Percentiles rank a stretch among this genome's conserved stretches.
Evolutionary conservation across 2,113 vertebrate species (phyloP).

Genomic region (Prionailurus viverrinus): DNA sequence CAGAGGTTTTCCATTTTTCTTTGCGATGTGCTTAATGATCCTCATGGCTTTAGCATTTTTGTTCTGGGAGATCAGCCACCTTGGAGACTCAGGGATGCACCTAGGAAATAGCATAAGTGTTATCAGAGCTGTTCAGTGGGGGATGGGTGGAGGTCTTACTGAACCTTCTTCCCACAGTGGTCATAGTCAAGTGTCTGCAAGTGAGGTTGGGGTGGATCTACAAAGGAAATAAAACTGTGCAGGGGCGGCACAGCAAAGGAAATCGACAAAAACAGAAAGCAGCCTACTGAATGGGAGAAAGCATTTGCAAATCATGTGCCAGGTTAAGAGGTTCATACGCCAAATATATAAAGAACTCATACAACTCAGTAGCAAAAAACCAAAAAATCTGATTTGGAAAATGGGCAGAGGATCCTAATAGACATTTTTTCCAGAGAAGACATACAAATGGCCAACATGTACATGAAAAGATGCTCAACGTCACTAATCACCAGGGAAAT

Average conservation of each 20-base stretch:
- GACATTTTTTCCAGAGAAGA: neutral
- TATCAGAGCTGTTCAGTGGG: fast-evolving
- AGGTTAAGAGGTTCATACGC: neutral
- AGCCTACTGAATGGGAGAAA: neutral
- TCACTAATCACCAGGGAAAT: neutral
- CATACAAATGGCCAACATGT: neutral
- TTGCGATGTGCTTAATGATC: constrained; percentile 86
- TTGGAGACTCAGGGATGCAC: constrained; percentile 90
- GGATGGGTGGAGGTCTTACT: neutral
- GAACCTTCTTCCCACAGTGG: fast-evolving
- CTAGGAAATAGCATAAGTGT: constrained; percentile 42
- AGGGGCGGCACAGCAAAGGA: no score
- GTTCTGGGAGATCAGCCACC: constrained; percentile 90
- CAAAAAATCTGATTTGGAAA: neutral
- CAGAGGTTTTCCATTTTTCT: constrained; percentile 86
- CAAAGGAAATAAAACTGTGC: neutral
- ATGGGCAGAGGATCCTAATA: neutral
- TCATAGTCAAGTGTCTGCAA: neutral
- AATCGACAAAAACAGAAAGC: neutral
- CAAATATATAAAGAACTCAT: neutral
- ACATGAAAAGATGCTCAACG: neutral
- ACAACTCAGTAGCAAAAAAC: neutral
- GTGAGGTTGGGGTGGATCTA: neutral
- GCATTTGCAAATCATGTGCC: neutral
- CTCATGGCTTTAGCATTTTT: constrained; percentile 85